Evolutionary conservation across 1,140 invertebrate species (phyloP).

Genomic region (Drosophila subobscura): DNA sequence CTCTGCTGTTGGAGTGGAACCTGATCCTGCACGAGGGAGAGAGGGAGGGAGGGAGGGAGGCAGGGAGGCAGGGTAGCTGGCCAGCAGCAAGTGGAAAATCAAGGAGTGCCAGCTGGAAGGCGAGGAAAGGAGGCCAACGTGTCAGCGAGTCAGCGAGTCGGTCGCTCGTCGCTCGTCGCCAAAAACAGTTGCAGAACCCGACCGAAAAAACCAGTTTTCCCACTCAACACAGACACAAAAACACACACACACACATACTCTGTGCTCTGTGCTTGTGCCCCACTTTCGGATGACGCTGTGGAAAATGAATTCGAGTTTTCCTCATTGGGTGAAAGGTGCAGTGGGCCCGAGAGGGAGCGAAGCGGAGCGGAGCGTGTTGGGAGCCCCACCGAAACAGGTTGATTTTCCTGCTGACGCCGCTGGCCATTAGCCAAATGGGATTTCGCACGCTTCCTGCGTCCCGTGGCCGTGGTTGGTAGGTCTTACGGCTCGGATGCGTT

Average conservation of each 20-base stretch:
- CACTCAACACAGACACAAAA: constrained; percentile 14
- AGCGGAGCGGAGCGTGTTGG: not conserved
- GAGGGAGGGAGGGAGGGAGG: not conserved
- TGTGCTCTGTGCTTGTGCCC: constrained; percentile 53
- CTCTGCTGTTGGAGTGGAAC: not conserved
- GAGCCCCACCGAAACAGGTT: constrained; percentile 61
- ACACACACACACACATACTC: constrained; percentile 20
- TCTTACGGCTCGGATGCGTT: constrained; percentile 35
- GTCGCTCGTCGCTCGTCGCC: too few species aligned
- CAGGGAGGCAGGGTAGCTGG: not conserved
- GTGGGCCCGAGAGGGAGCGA: not conserved
- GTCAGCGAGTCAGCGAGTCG: constrained; percentile 50
- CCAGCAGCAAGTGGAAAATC: constrained; percentile 48
- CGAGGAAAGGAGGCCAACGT: constrained; percentile 71
- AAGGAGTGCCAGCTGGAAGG: constrained; percentile 51
- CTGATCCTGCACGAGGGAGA: constrained; percentile 26
- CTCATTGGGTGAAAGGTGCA: constrained; percentile 13
- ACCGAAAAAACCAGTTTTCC: constrained; percentile 70
- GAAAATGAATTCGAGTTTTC: constrained; percentile 71
- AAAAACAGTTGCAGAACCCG: constrained; percentile 59
- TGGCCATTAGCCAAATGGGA: constrained; percentile 81
- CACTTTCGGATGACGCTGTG: constrained; percentile 44
- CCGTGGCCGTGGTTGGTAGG: not conserved
- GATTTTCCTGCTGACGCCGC: constrained; percentile 67
- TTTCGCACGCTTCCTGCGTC: constrained; percentile 74